Evolutionary conservation across 2,113 vertebrate species (phyloP), one percentile per base, ranked within the genome.

Genomic region (Hepsetus odoe): DNA sequence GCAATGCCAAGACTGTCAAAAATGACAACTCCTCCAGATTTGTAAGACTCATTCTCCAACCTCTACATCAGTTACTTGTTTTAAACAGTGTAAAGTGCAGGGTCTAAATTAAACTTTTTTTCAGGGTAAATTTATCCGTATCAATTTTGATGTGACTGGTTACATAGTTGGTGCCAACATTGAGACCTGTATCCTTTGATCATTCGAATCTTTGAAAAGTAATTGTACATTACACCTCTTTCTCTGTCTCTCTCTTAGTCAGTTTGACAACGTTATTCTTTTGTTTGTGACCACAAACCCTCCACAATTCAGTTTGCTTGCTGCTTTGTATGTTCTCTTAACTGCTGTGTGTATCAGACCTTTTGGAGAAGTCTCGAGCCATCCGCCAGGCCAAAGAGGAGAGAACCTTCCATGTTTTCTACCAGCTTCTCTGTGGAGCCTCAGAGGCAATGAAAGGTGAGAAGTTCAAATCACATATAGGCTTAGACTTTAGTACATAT

Each of bases 11-110:
- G 91, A 97, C 95, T 0, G 94, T 95, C 51, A 97, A 97, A 87
- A 96, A 96, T 0, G 95, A 96, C 90, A 97, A 96, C 88, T 97
- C 95, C 18, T 96, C 95, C 3, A 90, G 95, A 90, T 97, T 97
- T 74, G 96, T 96, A 92, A 93, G 95, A 87, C n/a, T 10, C 14
- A n/a, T 26, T 46, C 10, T 16, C 32, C 14, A 26, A 11, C 12
- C 8, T 65, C 16, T 58, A 28, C 46, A 9, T 1, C 11, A 26
- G 55, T 40, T 51, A 4, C 38, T 46, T 46, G 18, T 24, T 72
- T 11, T 38, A 5, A 26, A 12, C 3, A 55, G 10, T 65, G 12
- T 30, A 2, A 76, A 55, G 20, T 67, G 32, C n/a, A 38, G 7
- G 26, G 3, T 53, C 8, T 35, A 51, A 8, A 49, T 49, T 51